A percentile compares a stretch with the other conserved stretches of the same genome.
phyloP scores from a whole-genome alignment of 1,140 invertebrate species.

The Thalassaphorura encarpata region DNA sequence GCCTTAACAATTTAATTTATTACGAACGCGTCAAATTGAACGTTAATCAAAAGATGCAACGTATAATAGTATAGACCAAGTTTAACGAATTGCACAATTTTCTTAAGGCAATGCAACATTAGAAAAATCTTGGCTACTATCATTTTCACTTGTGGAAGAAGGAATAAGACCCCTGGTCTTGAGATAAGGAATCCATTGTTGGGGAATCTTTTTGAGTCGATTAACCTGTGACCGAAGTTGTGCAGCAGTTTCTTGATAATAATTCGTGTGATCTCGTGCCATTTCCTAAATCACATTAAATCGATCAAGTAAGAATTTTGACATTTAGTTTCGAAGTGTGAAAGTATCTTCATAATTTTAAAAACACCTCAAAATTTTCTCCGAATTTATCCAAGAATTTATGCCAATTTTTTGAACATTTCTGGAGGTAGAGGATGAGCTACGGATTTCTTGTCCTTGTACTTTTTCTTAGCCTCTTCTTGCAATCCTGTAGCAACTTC shows the following conservation, averaged over 20 bases:
- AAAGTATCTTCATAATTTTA: not conserved
- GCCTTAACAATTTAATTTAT: no score
- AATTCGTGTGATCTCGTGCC: slow-evolving; percentile 26
- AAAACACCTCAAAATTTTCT: slow-evolving; percentile 29
- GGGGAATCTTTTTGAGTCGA: slow-evolving; percentile 27
- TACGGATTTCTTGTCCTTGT: slow-evolving; percentile 15
- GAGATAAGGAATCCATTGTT: slow-evolving; percentile 30
- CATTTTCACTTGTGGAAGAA: no score
- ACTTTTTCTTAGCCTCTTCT: slow-evolving; percentile 11
- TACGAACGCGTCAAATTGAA: no score
- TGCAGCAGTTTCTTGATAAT: slow-evolving; percentile 30
- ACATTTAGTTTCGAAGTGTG: not conserved
- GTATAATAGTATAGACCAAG: no score
- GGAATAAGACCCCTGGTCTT: no score
- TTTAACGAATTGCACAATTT: no score
- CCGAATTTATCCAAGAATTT: slow-evolving; percentile 27
- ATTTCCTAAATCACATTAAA: slow-evolving; percentile 19
- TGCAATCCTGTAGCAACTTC: slow-evolving; percentile 13
- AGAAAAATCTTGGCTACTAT: no score
- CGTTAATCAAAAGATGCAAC: no score
- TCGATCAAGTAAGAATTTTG: no score
- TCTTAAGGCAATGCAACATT: no score
- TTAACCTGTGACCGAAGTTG: slow-evolving; percentile 23
- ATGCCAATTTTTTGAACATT: slow-evolving; percentile 24
- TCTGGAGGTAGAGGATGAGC: slow-evolving; percentile 24